These are phyloP conservation scores for Schrankia costaestrigalis DNA, from an alignment of 2,888 invertebrate species.

Conservation along the genomic window DNA sequence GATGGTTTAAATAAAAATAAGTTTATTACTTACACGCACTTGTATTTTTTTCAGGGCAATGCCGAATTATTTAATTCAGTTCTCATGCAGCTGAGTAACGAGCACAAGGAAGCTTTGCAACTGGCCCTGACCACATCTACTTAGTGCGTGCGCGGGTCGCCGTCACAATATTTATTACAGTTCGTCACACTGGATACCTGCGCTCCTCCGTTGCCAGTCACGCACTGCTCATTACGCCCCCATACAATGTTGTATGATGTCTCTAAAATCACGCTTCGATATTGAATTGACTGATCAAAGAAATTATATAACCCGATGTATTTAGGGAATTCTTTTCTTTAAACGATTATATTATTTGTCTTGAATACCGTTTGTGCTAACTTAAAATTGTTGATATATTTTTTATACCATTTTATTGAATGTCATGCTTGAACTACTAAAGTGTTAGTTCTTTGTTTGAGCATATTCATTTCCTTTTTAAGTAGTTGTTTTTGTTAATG, in stretches of 20 bases:
- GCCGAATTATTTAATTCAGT: conserved; percentile 90
- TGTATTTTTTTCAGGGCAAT: conserved; percentile 81
- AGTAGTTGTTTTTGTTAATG: conserved; percentile 48
- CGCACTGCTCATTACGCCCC: conserved; percentile 36
- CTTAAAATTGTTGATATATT: conserved; percentile 76
- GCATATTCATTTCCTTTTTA: conserved; percentile 48
- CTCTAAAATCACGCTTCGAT: background rate
- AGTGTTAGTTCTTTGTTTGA: conserved; percentile 49
- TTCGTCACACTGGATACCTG: conserved; percentile 21
- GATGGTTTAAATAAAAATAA: background rate
- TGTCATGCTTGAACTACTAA: conserved; percentile 51
- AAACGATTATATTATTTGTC: too few species aligned
- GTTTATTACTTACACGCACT: background rate
- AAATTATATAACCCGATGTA: too few species aligned
- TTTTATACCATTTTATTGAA: conserved; percentile 63
- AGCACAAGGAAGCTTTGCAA: conserved; percentile 92
- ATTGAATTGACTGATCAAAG: conserved; percentile 39
- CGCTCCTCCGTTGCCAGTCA: conserved; percentile 39
- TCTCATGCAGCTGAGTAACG: conserved; percentile 86
- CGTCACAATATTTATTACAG: conserved; percentile 16
- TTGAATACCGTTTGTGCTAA: too few species aligned
- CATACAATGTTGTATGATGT: conserved; percentile 12
- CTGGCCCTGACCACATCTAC: conserved; percentile 84
- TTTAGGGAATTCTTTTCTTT: too few species aligned
- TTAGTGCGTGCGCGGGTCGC: conserved; percentile 38